Conservation (phyloP, 2,797 vertebrate genomes). For the Thamnophis elegans region DNA sequence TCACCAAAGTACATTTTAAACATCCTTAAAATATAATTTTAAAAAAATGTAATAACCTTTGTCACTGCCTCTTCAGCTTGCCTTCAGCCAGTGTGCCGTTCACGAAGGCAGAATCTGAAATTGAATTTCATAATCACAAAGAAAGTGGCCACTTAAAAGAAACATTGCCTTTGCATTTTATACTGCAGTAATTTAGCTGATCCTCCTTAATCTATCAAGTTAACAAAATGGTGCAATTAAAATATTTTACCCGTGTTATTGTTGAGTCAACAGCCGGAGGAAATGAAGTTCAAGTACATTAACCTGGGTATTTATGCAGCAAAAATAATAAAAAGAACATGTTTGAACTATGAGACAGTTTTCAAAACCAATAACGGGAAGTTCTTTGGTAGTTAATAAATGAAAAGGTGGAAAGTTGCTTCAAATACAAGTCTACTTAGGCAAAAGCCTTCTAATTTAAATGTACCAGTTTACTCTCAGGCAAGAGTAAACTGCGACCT, state of each 20-base stretch:
- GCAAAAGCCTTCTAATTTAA: not conserved
- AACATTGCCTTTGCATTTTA: slow-evolving; percentile 58
- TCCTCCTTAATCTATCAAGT: slow-evolving; percentile 63
- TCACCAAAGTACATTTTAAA: slow-evolving; percentile 70
- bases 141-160: slow-evolving; percentile 55
- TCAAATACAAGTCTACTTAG: not conserved
- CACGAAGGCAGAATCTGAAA: slow-evolving; percentile 66
- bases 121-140: slow-evolving; percentile 70
- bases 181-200: slow-evolving; percentile 46
- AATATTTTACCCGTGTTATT: slow-evolving; percentile 52
- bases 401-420: not conserved
- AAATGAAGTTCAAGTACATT: slow-evolving; percentile 12
- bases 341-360: rapidly evolving
- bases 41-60: slow-evolving; percentile 68
- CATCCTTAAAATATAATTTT: slow-evolving; percentile 67
- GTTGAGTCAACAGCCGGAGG: slow-evolving; percentile 41
- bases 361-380: not conserved
- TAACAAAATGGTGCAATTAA: slow-evolving; percentile 53
- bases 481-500: not conserved
- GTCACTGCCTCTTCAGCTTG: slow-evolving; percentile 62
- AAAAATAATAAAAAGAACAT: not conserved
- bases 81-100: slow-evolving; percentile 59
- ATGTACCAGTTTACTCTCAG: not conserved
- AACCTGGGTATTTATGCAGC: rapidly evolving
- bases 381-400: rapidly evolving